Evolutionary conservation across 92 coral and sea anemone genomes (phyloP), one percentile per base, ranked within the genome.

Genomic region (Ricordea florida): DNA sequence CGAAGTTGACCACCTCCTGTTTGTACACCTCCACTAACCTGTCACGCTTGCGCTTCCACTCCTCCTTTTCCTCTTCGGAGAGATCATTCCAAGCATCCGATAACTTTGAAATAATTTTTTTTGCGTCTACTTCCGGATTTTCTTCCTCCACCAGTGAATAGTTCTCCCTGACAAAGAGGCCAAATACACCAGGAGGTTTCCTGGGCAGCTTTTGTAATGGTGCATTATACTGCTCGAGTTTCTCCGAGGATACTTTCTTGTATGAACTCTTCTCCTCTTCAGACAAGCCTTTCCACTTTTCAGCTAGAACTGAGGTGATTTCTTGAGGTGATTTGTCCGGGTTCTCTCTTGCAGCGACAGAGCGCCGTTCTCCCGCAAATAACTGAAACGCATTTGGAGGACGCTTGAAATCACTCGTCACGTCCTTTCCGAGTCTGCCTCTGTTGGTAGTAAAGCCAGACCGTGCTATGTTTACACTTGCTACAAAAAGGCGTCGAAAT

Each of bases 151-250:
- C 45, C n/a, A 11, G 14, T 53, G 69, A 24, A 45, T 55, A 30
- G 33, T 61, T n/a, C n/a, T n/a, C n/a, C n/a, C n/a, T n/a, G n/a
- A n/a, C n/a, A n/a, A n/a, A n/a, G n/a, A n/a, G n/a, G 70, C 81
- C 76, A 55, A 81, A 71, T 56, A n/a, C n/a, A 17, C 86, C 76
- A n/a, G 97, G 81, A 36, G 97, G 97, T 57, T 79, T 72, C 45
- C 84, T 87, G 27, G 97, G 97, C 23, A 87, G 34, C 41, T 81
- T 87, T 16, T 63, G 44, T 15, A 80, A 29, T 6, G 92, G 92
- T 0, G 92, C 92, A 30, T 69, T 81, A 69, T 80, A 87, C 17
- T 57, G 65, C 25, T 49, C 66, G 87, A 87, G 58, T 40, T 76
- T 74, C 56, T 75, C 49, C 10, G 38, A 46, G 57, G 38, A 69